Evolutionary conservation across 2,113 vertebrate species (phyloP).

Genomic region (Neomonachus schauinslandi): DNA sequence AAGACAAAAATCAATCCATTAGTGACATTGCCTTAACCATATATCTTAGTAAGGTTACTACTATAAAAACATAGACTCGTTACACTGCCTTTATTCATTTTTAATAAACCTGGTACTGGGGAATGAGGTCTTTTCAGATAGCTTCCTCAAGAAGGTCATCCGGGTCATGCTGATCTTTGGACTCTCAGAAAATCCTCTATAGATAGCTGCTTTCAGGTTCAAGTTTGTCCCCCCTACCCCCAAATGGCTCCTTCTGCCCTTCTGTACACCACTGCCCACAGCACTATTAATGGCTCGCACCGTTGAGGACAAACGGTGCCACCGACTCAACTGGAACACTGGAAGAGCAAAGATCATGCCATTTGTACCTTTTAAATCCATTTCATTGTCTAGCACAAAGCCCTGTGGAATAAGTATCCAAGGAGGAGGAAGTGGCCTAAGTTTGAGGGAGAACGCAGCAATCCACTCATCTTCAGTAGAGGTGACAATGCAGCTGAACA

Average conservation of each 20-base stretch:
- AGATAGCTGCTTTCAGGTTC: not conserved
- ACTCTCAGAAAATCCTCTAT: not conserved
- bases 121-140: not conserved
- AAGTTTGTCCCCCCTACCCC: rapidly evolving
- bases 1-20: not conserved
- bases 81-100: not conserved
- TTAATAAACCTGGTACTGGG: not conserved
- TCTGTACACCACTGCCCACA: rapidly evolving
- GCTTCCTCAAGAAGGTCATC: not conserved
- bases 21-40: not conserved
- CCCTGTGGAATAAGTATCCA: not conserved
- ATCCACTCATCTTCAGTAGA: not conserved
- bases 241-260: not conserved
- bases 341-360: not conserved
- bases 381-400: not conserved
- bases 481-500: not conserved
- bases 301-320: not conserved
- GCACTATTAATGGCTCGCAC: not conserved
- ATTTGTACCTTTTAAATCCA: not conserved
- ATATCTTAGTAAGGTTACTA: not conserved
- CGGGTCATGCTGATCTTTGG: not conserved
- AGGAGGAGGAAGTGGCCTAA: not conserved
- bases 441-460: not conserved
- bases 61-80: not conserved
- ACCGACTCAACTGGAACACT: not conserved